phyloP scores from a whole-genome alignment of 2,888 invertebrate genomes.

The Netelia fuscicornis region DNA sequence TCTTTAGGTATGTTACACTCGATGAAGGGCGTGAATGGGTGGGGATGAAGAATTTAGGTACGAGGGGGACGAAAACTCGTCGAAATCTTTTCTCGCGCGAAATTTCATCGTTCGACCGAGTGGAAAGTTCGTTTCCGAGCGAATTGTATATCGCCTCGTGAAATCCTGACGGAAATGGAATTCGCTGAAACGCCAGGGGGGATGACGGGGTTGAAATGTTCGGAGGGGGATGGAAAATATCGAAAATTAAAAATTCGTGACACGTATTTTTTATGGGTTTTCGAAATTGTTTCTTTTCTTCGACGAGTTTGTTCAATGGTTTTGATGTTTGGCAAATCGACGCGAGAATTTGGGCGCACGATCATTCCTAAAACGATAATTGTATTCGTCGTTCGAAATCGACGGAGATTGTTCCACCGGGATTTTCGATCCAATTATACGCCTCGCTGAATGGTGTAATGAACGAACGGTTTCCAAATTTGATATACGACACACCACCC shows the following conservation, averaged over 20 bases:
- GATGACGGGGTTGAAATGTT: no score
- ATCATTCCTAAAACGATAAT: neutral
- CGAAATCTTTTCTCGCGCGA: neutral
- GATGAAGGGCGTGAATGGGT: neutral
- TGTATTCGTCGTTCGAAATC: neutral
- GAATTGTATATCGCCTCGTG: neutral
- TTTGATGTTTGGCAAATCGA: no score
- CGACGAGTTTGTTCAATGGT: no score
- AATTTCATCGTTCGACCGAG: slow-evolving; percentile 30
- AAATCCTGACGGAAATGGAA: slow-evolving; percentile 4
- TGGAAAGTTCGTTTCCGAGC: neutral
- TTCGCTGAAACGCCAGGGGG: neutral
- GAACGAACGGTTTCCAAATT: slow-evolving; percentile 20
- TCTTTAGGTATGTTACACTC: neutral
- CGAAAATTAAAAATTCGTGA: neutral
- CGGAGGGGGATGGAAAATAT: neutral
- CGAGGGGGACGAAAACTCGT: slow-evolving; percentile 20
- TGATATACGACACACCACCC: slow-evolving; percentile 15
- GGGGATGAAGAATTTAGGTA: slow-evolving; percentile 23
- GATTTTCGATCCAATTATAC: neutral
- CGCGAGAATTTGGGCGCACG: no score
- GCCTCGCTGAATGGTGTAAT: slow-evolving; percentile 1
- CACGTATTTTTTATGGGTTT: no score
- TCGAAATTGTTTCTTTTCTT: no score
- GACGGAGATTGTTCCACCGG: neutral